Base-by-base conservation (phyloP, 1,140 invertebrate genomes). In the Druon quercuslanigerum region DNA sequence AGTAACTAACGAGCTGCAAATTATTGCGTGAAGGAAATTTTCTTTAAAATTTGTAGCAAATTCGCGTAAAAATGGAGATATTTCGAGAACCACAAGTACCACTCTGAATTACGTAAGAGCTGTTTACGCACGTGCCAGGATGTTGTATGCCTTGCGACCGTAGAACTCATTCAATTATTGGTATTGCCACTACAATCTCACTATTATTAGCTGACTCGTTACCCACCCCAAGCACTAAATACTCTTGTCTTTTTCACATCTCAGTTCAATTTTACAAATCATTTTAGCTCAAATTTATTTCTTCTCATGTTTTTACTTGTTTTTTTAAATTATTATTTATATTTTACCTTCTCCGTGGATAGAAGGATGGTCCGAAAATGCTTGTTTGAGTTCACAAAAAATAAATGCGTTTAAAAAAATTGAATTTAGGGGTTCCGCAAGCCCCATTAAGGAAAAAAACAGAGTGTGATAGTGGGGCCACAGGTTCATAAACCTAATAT, bases 71-170 rank as follows among this genome's bases (percentile, higher is more conserved):
- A 73, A 72, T 77, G 80, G 40, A 54, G 83, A 82, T 89, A 88
- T 89, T 89, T 86, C 75, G 72, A 79, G 83, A 83, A 50, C 40
- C 51, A 74, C 72, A 72, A 73, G 79, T 57, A 75, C 52, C 57
- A 77, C 73, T 71, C 66, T 78, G 79, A 83, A 85, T 87, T 85
- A 82, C 80, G 82, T 83, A 86, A 86, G 78, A 78, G 77, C 54
- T 91, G 90, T 90, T 90, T 90, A 87, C 86, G 86, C 89, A 89
- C 87, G 88, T 90, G 88, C 86, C 89, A 91, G 89, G 89, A 90
- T 90, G 88, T 90, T 89, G 85, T 86, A 86, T 84, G 86, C 77
- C 74, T 72, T 73, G 75, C 75, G 78, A 83, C 77, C 80, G 80
- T 77, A 75, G 72, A 72, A 79, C 82, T 84, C 76, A 83, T 85